Evolutionary conservation across 2,797 vertebrate species (phyloP).

Genomic region (Ispidina picta): DNA sequence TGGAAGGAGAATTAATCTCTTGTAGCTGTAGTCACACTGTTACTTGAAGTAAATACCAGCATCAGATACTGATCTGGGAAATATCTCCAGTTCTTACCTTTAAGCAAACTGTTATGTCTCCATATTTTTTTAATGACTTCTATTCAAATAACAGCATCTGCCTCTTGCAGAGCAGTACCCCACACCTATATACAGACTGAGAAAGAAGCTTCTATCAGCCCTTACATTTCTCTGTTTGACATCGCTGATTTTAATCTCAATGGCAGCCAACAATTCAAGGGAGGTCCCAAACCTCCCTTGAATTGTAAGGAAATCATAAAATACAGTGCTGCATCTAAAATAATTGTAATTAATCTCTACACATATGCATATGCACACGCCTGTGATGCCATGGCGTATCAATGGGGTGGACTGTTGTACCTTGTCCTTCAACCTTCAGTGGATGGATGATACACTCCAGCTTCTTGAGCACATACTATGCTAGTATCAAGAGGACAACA

Average conservation of each 20-base stretch:
- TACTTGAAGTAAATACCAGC: neutral
- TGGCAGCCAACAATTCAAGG: neutral
- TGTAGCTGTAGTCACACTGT: neutral
- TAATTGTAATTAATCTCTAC: neutral
- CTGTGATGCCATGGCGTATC: neutral
- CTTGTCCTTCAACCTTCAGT: neutral
- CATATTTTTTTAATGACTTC: neutral
- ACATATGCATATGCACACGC: neutral
- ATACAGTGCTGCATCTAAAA: neutral
- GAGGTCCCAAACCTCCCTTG: neutral
- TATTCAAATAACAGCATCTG: neutral
- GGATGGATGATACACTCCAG: neutral
- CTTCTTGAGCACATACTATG: neutral
- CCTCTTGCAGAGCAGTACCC: neutral
- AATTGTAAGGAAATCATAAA: neutral
- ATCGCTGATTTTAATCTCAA: neutral
- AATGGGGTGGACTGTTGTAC: neutral
- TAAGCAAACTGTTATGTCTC: neutral
- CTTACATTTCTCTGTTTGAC: neutral
- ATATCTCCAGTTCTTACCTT: neutral
- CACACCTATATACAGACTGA: neutral
- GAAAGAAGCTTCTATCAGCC: neutral
- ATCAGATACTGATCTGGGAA: neutral
- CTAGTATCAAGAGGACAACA: fast-evolving
- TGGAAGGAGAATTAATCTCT: neutral